Evolutionary conservation across 1,140 invertebrate genomes (phyloP).

Genomic region (Hycleus phaleratus): DNA sequence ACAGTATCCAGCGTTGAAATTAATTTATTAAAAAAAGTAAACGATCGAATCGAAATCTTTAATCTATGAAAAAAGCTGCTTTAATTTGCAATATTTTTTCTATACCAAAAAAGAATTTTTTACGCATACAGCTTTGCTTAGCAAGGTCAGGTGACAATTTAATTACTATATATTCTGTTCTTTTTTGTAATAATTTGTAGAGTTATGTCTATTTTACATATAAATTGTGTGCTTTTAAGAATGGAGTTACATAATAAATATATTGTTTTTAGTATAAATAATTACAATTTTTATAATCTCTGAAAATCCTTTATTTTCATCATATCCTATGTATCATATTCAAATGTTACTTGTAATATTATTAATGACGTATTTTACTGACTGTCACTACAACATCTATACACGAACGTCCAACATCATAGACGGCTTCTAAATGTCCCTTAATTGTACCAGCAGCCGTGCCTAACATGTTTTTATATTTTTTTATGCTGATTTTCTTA

Average conservation of each 20-base stretch:
- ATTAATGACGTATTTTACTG: constrained; percentile 1
- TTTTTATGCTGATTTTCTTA: constrained; percentile 20
- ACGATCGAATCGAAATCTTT: too few species aligned
- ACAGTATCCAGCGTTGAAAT: too few species aligned
- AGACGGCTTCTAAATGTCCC: constrained; percentile 17
- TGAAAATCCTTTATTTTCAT: too few species aligned
- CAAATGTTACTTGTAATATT: too few species aligned
- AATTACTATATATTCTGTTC: constrained; percentile 16
- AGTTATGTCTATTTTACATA: constrained; percentile 31
- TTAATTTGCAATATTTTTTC: constrained; percentile 20
- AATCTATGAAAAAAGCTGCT: too few species aligned
- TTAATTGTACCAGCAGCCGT: constrained; percentile 23
- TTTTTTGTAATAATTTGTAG: constrained; percentile 21
- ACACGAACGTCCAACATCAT: constrained; percentile 22
- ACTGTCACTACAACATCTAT: constrained; percentile 19
- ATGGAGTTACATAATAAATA: constrained; percentile 30
- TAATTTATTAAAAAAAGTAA: too few species aligned
- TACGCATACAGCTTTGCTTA: constrained; percentile 23
- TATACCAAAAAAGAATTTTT: neutral
- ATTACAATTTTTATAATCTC: constrained; percentile 1
- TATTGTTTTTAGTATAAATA: constrained; percentile 29
- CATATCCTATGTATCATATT: too few species aligned
- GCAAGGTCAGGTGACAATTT: constrained; percentile 25
- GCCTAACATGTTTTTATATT: constrained; percentile 27
- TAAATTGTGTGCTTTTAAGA: constrained; percentile 31